These are phyloP conservation scores for Mormyrops attenuatus DNA, from an alignment of 2,797 vertebrate species.

Conservation along the genomic window DNA sequence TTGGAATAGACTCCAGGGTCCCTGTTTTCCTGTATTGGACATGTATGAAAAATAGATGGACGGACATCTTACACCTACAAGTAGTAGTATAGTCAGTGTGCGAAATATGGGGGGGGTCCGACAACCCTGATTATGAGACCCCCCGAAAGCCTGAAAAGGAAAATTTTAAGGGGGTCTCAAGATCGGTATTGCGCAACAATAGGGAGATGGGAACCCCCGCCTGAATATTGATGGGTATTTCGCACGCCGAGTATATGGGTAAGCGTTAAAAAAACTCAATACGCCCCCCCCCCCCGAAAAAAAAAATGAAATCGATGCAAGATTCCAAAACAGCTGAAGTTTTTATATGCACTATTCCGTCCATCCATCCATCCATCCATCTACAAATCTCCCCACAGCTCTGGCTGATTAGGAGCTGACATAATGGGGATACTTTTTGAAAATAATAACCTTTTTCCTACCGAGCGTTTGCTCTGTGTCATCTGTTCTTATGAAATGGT, in stretches of 20 bases:
- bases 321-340: background rate
- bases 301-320: background rate
- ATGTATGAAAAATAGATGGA: background rate
- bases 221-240: no score
- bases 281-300: background rate
- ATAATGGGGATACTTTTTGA: background rate
- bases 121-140: no score
- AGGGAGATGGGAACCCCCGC: no score
- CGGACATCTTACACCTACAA: background rate
- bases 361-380: background rate
- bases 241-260: no score
- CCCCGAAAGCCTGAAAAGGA: no score
- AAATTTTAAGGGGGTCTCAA: no score
- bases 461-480: background rate
- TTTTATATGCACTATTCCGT: background rate
- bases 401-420: background rate
- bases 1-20: background rate
- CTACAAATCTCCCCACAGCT: background rate
- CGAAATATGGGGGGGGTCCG: no score
- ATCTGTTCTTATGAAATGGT: background rate
- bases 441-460: background rate
- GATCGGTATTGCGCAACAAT: no score
- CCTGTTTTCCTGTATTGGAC: background rate
- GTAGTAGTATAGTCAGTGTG: background rate
- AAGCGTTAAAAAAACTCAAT: background rate